Percentiles rank a stretch among this genome's conserved stretches.
Evolutionary conservation across 1,140 invertebrate genomes (phyloP).

Genomic region (Euura lappo): DNA sequence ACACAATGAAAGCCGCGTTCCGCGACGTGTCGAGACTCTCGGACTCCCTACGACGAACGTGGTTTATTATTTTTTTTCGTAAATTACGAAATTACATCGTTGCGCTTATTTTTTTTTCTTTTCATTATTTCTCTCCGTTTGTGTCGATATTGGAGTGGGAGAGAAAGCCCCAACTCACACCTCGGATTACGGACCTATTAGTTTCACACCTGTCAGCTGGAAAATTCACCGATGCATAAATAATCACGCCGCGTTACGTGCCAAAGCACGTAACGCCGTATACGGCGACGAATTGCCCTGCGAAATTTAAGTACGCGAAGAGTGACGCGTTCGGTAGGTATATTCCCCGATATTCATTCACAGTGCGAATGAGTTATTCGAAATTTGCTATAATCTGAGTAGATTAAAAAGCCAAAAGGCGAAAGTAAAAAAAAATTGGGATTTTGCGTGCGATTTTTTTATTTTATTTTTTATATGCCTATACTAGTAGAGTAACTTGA

Average conservation of each 20-base stretch:
- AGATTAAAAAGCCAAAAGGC: no score
- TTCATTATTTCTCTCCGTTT: background rate
- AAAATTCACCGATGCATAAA: background rate
- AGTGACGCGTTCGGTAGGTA: no score
- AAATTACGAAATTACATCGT: background rate
- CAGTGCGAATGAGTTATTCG: no score
- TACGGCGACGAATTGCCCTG: background rate
- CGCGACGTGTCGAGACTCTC: background rate
- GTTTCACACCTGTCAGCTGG: conserved; percentile 3
- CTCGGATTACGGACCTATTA: conserved; percentile 4
- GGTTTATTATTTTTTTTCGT: background rate
- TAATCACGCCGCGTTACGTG: background rate
- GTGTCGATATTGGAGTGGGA: background rate
- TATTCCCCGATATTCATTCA: no score
- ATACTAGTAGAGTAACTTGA: no score
- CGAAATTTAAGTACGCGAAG: background rate
- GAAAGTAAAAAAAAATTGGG: no score
- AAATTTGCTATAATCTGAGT: no score
- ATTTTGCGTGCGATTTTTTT: no score
- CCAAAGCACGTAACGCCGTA: background rate
- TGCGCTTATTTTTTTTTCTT: background rate
- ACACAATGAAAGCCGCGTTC: background rate
- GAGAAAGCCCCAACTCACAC: background rate
- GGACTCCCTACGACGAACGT: background rate
- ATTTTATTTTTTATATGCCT: no score